Percentiles rank a stretch among this genome's conserved stretches.
Evolutionary conservation across 2,113 vertebrate species (phyloP).

Genomic region (Bujurquina vittata): DNA sequence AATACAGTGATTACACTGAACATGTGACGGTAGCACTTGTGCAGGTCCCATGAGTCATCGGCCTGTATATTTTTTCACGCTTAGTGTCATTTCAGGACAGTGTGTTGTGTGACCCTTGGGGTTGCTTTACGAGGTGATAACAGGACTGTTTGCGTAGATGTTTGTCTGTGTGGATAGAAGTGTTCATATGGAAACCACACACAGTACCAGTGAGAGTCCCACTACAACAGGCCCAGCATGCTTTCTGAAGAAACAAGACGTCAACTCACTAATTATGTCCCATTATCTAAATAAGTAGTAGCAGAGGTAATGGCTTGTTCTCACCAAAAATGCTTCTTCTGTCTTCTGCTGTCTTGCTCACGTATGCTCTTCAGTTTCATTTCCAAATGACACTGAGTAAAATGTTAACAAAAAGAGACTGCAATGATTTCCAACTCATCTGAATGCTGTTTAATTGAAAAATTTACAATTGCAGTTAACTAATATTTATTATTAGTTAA

Average conservation of each 20-base stretch:
- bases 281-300: conserved; percentile 38
- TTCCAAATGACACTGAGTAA: neutral
- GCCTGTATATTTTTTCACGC: conserved; percentile 13
- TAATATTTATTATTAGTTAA: too few relatives aligned
- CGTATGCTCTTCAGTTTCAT: neutral
- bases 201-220: conserved; percentile 14
- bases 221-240: neutral
- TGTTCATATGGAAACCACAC: conserved; percentile 1
- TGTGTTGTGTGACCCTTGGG: conserved; percentile 18
- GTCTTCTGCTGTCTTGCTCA: conserved; percentile 11
- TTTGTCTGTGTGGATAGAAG: conserved; percentile 7
- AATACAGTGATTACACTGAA: conserved; percentile 26
- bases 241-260: conserved; percentile 25
- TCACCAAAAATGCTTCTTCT: neutral
- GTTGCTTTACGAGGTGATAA: conserved; percentile 35
- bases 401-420: neutral
- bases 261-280: conserved; percentile 37
- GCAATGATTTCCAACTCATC: neutral
- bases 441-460: neutral
- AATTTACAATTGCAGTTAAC: neutral
- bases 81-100: conserved; percentile 40
- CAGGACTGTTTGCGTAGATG: neutral
- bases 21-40: conserved; percentile 1
- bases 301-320: conserved; percentile 5
- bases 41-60: conserved; percentile 17